Conservation (phyloP, 2,797 vertebrate species). For the Acanthornis magna region DNA sequence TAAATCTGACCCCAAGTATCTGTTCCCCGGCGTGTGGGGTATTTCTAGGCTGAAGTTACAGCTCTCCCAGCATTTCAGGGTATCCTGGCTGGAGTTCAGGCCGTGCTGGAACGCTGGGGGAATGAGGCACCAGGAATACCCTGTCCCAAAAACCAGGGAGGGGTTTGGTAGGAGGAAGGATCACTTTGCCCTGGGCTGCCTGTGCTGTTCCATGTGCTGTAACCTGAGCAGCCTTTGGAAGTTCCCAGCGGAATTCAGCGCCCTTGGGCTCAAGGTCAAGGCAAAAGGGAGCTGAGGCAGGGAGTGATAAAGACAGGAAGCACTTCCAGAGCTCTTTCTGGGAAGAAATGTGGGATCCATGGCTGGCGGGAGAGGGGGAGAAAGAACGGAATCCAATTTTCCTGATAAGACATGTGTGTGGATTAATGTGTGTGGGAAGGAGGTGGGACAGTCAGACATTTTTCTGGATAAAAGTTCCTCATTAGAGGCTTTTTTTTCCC, state of each 20-base stretch:
- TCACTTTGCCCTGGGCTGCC: neutral
- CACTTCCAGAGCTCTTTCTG: neutral
- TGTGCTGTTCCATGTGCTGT: neutral
- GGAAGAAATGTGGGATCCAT: neutral
- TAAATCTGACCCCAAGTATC: neutral
- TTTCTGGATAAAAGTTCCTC: neutral
- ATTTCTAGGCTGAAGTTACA: neutral
- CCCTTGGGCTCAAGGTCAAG: neutral
- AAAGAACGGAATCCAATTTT: neutral
- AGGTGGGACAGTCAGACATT: neutral
- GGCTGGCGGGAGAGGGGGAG: neutral
- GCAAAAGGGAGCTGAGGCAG: neutral
- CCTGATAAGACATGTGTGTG: neutral
- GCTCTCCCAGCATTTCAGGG: neutral
- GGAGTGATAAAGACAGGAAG: neutral
- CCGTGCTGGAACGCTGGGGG: neutral
- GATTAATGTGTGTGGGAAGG: neutral
- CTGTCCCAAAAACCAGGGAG: accelerated
- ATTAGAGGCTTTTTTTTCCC: neutral
- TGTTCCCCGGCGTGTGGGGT: neutral
- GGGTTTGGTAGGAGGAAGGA: neutral
- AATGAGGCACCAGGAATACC: neutral
- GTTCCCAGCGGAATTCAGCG: neutral
- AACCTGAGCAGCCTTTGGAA: neutral
- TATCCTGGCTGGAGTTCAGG: neutral